phyloP scores from a whole-genome alignment of 2,113 vertebrate genomes.

The Acinonyx jubatus region DNA sequence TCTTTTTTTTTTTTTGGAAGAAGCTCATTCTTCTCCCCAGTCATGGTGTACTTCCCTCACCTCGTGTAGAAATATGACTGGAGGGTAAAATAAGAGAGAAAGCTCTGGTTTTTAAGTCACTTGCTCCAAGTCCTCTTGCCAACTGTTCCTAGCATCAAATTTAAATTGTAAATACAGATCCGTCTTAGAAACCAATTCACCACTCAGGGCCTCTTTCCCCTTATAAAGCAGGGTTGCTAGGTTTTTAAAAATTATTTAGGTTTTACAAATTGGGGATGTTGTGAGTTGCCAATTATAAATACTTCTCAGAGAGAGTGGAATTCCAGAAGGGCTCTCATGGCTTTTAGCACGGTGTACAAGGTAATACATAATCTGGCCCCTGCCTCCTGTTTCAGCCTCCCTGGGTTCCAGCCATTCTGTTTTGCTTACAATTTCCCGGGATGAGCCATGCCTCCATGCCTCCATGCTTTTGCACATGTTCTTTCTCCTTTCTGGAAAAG shows the following conservation, averaged over 20 bases:
- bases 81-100: constrained; percentile 48
- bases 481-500: not conserved
- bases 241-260: constrained; percentile 49
- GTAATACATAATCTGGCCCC: not conserved
- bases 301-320: not conserved
- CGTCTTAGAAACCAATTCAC: constrained; percentile 65
- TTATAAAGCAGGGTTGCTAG: constrained; percentile 63
- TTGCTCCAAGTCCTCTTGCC: constrained; percentile 52
- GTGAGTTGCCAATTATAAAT: constrained; percentile 59
- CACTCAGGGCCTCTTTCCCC: constrained; percentile 20
- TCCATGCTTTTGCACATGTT: not conserved
- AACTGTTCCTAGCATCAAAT: constrained; percentile 62
- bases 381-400: not conserved
- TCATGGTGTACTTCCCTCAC: not conserved
- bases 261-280: constrained; percentile 34
- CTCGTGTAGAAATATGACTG: not conserved
- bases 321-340: not conserved
- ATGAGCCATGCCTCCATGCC: not conserved
- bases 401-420: not conserved
- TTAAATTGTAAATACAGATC: constrained; percentile 76
- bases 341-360: not conserved
- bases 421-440: not conserved
- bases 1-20: not conserved
- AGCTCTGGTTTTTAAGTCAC: constrained; percentile 57
- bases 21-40: not conserved